Evolutionary conservation across 2,888 invertebrate species (phyloP), one percentile per base, ranked within the genome.

Genomic region (Cenopis cana): DNA sequence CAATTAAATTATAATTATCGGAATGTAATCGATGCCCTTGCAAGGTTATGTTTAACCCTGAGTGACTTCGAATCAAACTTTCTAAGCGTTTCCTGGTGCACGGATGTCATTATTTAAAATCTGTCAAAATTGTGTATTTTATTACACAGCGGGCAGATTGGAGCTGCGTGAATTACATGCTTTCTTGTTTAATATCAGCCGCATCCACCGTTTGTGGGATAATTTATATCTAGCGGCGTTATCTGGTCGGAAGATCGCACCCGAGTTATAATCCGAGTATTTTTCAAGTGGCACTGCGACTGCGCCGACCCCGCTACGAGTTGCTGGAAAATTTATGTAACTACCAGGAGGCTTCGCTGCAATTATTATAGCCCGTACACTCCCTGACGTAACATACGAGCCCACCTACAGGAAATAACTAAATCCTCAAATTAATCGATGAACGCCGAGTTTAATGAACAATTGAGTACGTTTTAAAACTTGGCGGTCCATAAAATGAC

Each of bases 161-260:
- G 83, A 85, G 81, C 84, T 83, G 86, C 84, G 90, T 90, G 93
- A 93, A 93, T 93, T 93, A 93, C 91, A 93, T 87, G 92, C 85
- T 90, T 91, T 91, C 90, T 89, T 93, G 92, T 93, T 93, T 91
- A 91, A 92, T 93, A 91, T 93, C 88, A 92, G 92, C 88, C 85
- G 90, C 88, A 87, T 87, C 89, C 89, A 89, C 86, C 89, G 88
- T 90, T 89, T 90, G 90, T 90, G 79, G 77, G 84, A 90, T 93
- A 92, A 93, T 93, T 93, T 93, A 93, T 93, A 88, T 89, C 87
- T 86, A 87, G 85, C 80, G 79, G 82, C 78, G 85, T 91, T 93
- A 93, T 93, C 93, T 88, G 82, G 81, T 72, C 83, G 81, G 82
- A 78, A 81, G 90, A 93, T 93, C 93, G 92, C 89, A 88, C 90